phyloP scores from a whole-genome alignment of 1,140 invertebrate genomes.

The Lucilia cuprina region DNA sequence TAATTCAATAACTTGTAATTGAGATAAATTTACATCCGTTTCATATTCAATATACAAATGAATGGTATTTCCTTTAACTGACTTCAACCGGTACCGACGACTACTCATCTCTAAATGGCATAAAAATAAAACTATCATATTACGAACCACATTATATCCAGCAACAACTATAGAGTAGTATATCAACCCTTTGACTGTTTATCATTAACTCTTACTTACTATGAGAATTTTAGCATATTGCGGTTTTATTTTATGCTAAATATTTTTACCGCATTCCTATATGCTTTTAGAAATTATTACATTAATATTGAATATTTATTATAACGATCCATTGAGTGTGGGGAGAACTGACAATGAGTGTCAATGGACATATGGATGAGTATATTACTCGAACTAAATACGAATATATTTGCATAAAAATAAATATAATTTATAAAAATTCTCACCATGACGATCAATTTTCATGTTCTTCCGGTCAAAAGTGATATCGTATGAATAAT shows the following conservation, averaged over 20 bases:
- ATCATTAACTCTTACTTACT: not conserved
- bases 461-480: constrained; percentile 27
- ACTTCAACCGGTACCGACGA: not conserved
- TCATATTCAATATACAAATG: not conserved
- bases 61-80: not conserved
- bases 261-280: constrained; percentile 30
- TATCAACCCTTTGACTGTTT: not conserved
- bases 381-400: not conserved
- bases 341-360: not conserved
- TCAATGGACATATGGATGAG: not conserved
- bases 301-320: constrained; percentile 33
- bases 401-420: not conserved
- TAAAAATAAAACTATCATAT: not conserved
- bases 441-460: constrained; percentile 35
- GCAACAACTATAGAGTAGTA: not conserved
- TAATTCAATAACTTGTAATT: not conserved
- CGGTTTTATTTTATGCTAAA: constrained; percentile 5
- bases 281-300: not conserved
- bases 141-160: not conserved
- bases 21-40: constrained; percentile 7
- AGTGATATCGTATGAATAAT: not conserved
- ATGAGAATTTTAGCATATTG: constrained; percentile 31
- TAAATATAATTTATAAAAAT: constrained; percentile 27
- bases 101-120: not conserved
- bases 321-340: not conserved